Percentiles rank a stretch among this genome's conserved stretches.
phyloP scores from a whole-genome alignment of 2,888 invertebrate species.

The Ischnura elegans region DNA sequence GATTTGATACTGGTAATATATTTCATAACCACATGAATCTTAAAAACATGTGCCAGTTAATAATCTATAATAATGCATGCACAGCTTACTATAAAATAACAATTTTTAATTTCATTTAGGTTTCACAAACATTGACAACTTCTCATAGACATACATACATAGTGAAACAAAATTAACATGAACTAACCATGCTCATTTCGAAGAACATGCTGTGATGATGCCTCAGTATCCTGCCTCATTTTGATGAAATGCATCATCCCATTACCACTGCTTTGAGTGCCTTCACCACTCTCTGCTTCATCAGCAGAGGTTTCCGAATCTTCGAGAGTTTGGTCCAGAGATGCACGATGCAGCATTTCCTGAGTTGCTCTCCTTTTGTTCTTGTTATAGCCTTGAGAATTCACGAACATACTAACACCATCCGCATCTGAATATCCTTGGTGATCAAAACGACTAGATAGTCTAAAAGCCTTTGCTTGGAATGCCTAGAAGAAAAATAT shows the following conservation, averaged over 20 bases:
- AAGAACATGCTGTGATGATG: slow-evolving; percentile 59
- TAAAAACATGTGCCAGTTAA: too few relatives aligned
- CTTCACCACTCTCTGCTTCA: slow-evolving; percentile 79
- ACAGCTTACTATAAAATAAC: too few relatives aligned
- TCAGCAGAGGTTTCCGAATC: slow-evolving; percentile 82
- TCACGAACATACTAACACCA: slow-evolving; percentile 68
- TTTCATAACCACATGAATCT: too few relatives aligned
- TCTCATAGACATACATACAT: slow-evolving; percentile 70
- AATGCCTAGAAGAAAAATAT: slow-evolving; percentile 74
- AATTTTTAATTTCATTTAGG: background rate
- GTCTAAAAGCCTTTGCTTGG: slow-evolving; percentile 81
- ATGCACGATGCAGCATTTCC: slow-evolving; percentile 48
- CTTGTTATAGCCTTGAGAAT: slow-evolving; percentile 23
- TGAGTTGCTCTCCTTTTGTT: slow-evolving; percentile 51
- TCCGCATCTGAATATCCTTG: slow-evolving; percentile 71
- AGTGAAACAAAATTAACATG: background rate
- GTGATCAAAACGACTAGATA: slow-evolving; percentile 76
- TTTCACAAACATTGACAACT: background rate
- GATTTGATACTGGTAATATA: background rate
- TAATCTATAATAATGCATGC: too few relatives aligned
- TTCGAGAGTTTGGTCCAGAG: slow-evolving; percentile 76
- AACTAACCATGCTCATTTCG: slow-evolving; percentile 53
- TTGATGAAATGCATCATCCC: slow-evolving; percentile 80
- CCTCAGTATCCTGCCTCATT: slow-evolving; percentile 70
- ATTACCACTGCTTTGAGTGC: slow-evolving; percentile 40